phyloP scores from a whole-genome alignment of 1,140 invertebrate species.

The Drosophila ananassae region DNA sequence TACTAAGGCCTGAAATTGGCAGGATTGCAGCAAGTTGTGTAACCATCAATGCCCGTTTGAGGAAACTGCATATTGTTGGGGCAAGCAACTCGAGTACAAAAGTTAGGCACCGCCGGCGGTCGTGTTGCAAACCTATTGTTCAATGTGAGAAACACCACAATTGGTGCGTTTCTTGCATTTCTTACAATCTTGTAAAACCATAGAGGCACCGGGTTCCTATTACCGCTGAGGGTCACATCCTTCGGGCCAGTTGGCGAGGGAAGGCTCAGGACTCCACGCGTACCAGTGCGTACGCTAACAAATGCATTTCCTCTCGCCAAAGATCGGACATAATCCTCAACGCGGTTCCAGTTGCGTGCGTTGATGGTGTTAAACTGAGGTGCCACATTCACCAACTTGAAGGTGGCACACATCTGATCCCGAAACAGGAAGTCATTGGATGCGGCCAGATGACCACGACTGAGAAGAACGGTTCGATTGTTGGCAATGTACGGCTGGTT shows the following conservation, averaged over 20 bases:
- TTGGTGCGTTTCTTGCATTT: not conserved
- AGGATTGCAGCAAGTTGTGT: conserved; percentile 42
- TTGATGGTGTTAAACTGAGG: conserved; percentile 85
- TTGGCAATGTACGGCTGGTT: conserved; percentile 33
- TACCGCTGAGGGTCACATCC: conserved; percentile 25
- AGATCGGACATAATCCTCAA: conserved; percentile 63
- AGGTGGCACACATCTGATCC: conserved; percentile 61
- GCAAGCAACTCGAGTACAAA: conserved; percentile 28
- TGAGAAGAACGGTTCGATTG: conserved; percentile 27
- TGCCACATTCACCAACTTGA: conserved; percentile 84
- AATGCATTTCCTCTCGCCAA: conserved; percentile 15
- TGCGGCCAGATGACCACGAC: conserved; percentile 51
- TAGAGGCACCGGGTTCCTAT: conserved; percentile 42
- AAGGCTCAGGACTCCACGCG: conserved; percentile 12
- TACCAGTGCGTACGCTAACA: conserved; percentile 26
- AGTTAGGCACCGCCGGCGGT: conserved; percentile 15
- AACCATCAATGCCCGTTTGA: conserved; percentile 13
- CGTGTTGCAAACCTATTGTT: conserved; percentile 39
- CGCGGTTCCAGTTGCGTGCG: conserved; percentile 84
- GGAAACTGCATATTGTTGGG: conserved; percentile 12
- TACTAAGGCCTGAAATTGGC: conserved; percentile 26
- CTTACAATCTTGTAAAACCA: conserved; percentile 55
- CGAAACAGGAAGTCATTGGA: conserved; percentile 56
- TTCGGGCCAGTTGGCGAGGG: not conserved
- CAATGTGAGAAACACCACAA: conserved; percentile 36